These are phyloP conservation scores for Erebia epiphron DNA, from an alignment of 2,888 invertebrate species.

Conservation along the genomic window DNA sequence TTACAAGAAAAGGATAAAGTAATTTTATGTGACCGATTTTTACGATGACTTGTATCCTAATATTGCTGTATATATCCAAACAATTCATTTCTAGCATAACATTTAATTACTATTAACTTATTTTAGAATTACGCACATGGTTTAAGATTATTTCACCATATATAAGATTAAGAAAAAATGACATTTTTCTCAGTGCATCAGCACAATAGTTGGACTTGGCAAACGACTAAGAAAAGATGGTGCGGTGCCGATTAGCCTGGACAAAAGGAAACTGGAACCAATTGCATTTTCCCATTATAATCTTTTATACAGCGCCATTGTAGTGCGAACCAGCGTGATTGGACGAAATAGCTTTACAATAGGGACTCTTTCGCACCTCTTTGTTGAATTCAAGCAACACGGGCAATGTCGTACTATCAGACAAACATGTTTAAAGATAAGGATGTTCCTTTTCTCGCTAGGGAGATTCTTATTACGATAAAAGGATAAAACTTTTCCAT, in stretches of 20 bases:
- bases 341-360: constrained; percentile 34
- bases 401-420: background rate
- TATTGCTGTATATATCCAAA: too few species aligned
- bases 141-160: too few species aligned
- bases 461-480: constrained; percentile 24
- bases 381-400: constrained; percentile 5
- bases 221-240: constrained; percentile 28
- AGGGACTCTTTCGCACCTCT: constrained; percentile 23
- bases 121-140: too few species aligned
- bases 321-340: constrained; percentile 34
- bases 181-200: too few species aligned
- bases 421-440: constrained; percentile 29
- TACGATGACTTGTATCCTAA: too few species aligned
- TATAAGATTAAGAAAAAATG: too few species aligned
- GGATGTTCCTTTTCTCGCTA: constrained; percentile 10
- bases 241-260: constrained; percentile 30
- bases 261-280: constrained; percentile 37
- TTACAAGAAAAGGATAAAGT: too few species aligned
- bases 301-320: constrained; percentile 34
- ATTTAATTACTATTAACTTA: too few species aligned
- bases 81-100: too few species aligned
- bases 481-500: constrained; percentile 13
- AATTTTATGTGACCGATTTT: too few species aligned
- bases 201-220: constrained; percentile 4
- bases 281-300: constrained; percentile 38